Conservation (phyloP, 2,113 vertebrate species). For the Marmota monax region DNA sequence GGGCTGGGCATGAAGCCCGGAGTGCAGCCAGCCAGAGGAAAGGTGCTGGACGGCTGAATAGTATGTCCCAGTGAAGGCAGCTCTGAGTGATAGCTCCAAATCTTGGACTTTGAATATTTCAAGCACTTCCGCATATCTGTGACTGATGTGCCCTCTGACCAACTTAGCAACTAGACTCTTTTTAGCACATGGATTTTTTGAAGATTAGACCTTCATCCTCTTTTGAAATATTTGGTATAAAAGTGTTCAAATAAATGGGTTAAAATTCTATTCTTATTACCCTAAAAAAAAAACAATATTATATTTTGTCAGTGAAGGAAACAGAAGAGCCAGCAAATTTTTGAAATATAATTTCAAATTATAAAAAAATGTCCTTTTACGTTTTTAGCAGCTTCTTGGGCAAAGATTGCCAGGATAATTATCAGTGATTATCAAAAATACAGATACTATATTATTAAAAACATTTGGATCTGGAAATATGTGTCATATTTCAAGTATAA, state of each 20-base stretch:
- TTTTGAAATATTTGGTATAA: slow-evolving; percentile 49
- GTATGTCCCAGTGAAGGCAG: not conserved
- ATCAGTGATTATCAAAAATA: not conserved
- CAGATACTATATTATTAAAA: not conserved
- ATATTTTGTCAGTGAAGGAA: not conserved
- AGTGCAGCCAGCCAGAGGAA: not conserved
- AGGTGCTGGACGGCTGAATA: not conserved
- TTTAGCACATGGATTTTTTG: not conserved
- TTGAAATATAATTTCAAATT: slow-evolving; percentile 14
- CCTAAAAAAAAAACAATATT: slow-evolving; percentile 11
- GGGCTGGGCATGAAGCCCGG: not conserved
- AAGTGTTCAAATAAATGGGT: slow-evolving; percentile 49
- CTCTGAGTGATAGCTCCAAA: not conserved
- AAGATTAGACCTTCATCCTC: not conserved
- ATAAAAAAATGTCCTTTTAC: not conserved
- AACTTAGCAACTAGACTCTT: not conserved
- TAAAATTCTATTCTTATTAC: slow-evolving; percentile 26
- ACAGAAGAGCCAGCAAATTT: not conserved
- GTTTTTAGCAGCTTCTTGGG: not conserved
- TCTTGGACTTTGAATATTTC: not conserved
- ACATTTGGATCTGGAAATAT: not conserved
- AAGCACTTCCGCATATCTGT: not conserved
- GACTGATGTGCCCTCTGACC: not conserved
- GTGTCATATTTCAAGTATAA: slow-evolving; percentile 22
- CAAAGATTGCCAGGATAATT: not conserved